phyloP scores from a whole-genome alignment of 1,140 invertebrate genomes.

The Cydia amplana region DNA sequence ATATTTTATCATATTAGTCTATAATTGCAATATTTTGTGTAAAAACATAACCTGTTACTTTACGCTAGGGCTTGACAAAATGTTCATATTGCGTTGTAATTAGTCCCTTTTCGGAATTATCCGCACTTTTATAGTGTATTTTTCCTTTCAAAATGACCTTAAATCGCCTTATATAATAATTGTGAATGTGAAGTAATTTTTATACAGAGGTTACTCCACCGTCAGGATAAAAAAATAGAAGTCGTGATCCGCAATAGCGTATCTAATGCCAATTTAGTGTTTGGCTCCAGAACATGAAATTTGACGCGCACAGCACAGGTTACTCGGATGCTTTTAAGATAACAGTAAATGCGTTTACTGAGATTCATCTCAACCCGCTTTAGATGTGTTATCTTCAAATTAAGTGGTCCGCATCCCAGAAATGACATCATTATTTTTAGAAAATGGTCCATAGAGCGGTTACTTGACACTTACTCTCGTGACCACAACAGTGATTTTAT shows the following conservation, averaged over 20 bases:
- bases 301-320: conserved; percentile 9
- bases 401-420: neutral
- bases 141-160: too few species aligned
- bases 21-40: too few species aligned
- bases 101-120: too few species aligned
- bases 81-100: too few species aligned
- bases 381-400: conserved; percentile 6
- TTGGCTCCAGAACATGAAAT: conserved; percentile 4
- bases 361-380: neutral
- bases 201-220: neutral
- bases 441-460: neutral
- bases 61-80: too few species aligned
- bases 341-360: conserved; percentile 1
- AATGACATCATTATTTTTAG: neutral
- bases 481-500: too few species aligned
- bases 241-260: conserved; percentile 11
- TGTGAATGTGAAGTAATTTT: too few species aligned
- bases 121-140: too few species aligned
- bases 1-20: too few species aligned
- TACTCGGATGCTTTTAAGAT: conserved; percentile 15
- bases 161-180: too few species aligned
- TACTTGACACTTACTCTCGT: neutral
- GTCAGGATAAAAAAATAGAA: neutral
- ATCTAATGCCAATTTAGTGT: conserved; percentile 13
- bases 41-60: too few species aligned